Percentiles rank a stretch among this genome's conserved stretches.
Evolutionary conservation across 1,140 invertebrate species (phyloP).

Genomic region (Diprion similis): DNA sequence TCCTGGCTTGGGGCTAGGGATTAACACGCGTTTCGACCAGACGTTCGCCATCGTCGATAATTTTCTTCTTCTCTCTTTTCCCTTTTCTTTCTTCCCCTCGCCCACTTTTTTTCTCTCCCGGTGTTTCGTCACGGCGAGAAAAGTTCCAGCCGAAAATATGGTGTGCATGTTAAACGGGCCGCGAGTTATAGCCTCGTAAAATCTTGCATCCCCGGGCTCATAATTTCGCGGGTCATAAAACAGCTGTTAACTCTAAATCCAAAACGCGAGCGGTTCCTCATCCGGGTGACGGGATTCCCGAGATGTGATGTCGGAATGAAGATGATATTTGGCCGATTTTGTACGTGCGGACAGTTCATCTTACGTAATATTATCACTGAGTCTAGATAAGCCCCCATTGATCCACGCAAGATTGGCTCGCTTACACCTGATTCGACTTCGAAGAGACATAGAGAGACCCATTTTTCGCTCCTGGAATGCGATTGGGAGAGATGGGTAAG

Average conservation of each 20-base stretch:
- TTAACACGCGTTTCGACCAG: not conserved
- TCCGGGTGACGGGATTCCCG: not conserved
- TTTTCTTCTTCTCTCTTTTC: not conserved
- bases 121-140: not conserved
- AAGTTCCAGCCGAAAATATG: not conserved
- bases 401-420: not conserved
- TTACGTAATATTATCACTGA: not conserved
- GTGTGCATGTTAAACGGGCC: not conserved
- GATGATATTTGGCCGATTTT: not conserved
- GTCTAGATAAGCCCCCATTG: not conserved
- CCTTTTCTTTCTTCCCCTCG: not conserved
- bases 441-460: not conserved
- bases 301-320: not conserved
- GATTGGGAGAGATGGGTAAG: not conserved
- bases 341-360: not conserved
- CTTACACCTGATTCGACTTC: not conserved
- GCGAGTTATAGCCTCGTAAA: not conserved
- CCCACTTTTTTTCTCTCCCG: not conserved
- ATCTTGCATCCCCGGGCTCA: not conserved
- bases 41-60: not conserved
- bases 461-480: not conserved
- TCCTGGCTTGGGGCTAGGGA: not conserved
- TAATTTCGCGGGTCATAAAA: conserved; percentile 4
- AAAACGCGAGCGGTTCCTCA: not conserved
- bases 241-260: conserved; percentile 1